Base-by-base conservation (phyloP, 1,140 invertebrate genomes). In the Cataglyphis hispanica region DNA sequence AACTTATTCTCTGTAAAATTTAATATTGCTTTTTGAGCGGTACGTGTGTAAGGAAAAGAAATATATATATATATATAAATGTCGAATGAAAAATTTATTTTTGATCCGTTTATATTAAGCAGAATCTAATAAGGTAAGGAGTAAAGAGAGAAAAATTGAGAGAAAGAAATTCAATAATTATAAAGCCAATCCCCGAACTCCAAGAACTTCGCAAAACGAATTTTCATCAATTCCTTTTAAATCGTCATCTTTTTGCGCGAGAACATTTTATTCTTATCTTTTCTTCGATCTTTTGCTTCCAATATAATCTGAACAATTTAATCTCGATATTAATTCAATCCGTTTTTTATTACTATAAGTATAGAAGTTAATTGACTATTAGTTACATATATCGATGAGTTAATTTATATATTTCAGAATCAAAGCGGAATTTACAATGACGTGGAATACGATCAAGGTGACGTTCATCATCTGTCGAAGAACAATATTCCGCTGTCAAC, bases 351-450 rank as follows among this genome's bases (percentile, higher is more conserved):
- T 50, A 34, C 1, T 19, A 27, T 1, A 16, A 50, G 3, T 13
- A 5, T 7, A 56, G n/a, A 78, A 67, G 8, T 10, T 67, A 67
- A 56, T 27, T 37, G 7, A 31, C 1, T 34, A n/a, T n/a, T 58
- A 75, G 31, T 60, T 58, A 56, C 10, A 50, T 4, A 4, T 75
- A 60, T 75, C 7, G 7, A 40, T 11, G 22, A 61, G 2, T 43
- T 37, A 1, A 2, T n/a, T 37, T 58, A 34, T 58, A 34, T 88
- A 84, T 94, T 94, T 67, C 90, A 96, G 97, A 98, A 98, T 94
- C 97, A 98, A 95, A 98, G 97, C 89, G 97, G 97, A 66, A 98
- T 98, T 88, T 98, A 98, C 93, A 98, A 98, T 90, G 98, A 98
- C 91, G 97, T 98, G 25, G 97, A 98, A 85, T 98, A 98, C 89